These are phyloP conservation scores for Ips typographus DNA, from an alignment of 1,140 invertebrate genomes.

Conservation along the genomic window DNA sequence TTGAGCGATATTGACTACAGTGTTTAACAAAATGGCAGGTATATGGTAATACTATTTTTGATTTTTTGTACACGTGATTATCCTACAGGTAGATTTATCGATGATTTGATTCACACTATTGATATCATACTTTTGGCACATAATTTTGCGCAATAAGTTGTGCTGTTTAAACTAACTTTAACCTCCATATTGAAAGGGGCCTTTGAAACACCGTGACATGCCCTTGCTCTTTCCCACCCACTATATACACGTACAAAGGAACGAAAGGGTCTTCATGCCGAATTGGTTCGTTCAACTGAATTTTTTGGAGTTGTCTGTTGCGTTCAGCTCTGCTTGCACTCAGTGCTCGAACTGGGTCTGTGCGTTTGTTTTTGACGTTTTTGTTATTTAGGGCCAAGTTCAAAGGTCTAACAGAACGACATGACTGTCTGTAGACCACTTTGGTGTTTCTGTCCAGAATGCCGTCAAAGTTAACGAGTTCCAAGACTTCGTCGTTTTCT, in stretches of 20 bases:
- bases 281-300: neutral
- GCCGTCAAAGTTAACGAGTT: slow-evolving; percentile 46
- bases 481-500: slow-evolving; percentile 50
- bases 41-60: neutral
- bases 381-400: slow-evolving; percentile 49
- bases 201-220: slow-evolving; percentile 68
- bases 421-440: slow-evolving; percentile 43
- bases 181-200: slow-evolving; percentile 67
- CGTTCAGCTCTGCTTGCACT: slow-evolving; percentile 50
- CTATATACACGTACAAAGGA: slow-evolving; percentile 64
- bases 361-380: slow-evolving; percentile 32
- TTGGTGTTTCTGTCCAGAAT: slow-evolving; percentile 45
- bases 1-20: neutral
- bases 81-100: neutral
- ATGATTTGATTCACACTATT: neutral
- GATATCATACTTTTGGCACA: slow-evolving; percentile 6
- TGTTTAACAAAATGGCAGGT: neutral
- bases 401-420: slow-evolving; percentile 47
- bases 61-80: neutral
- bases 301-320: slow-evolving; percentile 20
- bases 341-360: slow-evolving; percentile 44
- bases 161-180: slow-evolving; percentile 55
- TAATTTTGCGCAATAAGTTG: slow-evolving; percentile 2
- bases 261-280: slow-evolving; percentile 51
- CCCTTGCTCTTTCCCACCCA: slow-evolving; percentile 67